Evolutionary conservation across 2,888 invertebrate genomes (phyloP).

Genomic region (Suillia variegata): DNA sequence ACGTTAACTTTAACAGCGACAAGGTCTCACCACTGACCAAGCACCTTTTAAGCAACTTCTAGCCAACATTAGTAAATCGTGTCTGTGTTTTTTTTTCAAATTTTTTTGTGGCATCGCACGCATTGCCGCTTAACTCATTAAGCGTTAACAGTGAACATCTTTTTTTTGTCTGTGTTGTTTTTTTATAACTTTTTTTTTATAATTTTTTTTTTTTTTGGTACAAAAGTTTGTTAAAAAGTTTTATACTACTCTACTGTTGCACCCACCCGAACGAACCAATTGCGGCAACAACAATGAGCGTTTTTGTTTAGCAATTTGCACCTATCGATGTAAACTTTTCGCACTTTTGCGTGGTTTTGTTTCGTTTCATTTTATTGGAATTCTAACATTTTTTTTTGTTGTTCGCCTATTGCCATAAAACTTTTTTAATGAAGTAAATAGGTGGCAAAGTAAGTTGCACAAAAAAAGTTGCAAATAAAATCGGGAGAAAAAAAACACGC

Average conservation of each 20-base stretch:
- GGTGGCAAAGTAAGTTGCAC: slow-evolving; percentile 24
- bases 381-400: neutral
- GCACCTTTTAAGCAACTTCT: too few species aligned
- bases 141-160: neutral
- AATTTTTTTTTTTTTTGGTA: too few species aligned
- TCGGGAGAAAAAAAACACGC: neutral
- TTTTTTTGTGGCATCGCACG: neutral
- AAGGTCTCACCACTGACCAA: too few species aligned
- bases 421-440: slow-evolving; percentile 40
- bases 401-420: slow-evolving; percentile 30
- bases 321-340: slow-evolving; percentile 46
- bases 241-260: too few species aligned
- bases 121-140: neutral
- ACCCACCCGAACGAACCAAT: too few species aligned
- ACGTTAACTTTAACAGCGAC: too few species aligned
- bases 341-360: slow-evolving; percentile 28
- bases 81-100: too few species aligned
- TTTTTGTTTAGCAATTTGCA: slow-evolving; percentile 53
- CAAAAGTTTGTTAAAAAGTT: too few species aligned
- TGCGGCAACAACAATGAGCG: slow-evolving; percentile 21
- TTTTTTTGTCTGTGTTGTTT: too few species aligned
- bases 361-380: neutral
- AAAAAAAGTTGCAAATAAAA: slow-evolving; percentile 4
- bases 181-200: too few species aligned
- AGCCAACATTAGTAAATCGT: too few species aligned